Evolutionary conservation across 2,113 vertebrate genomes (phyloP).

Genomic region (Sus scrofa): T2T-Sscrofa CM000818.6:58073501-58074000

Average conservation of each 20-base stretch:
- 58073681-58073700: background rate
- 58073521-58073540: background rate
- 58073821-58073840: too few species aligned
- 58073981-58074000: rapidly evolving
- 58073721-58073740: background rate
- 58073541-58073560: background rate
- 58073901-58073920: background rate
- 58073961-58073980: too few species aligned
- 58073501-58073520: background rate
- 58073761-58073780: background rate
- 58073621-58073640: background rate
- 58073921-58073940: background rate
- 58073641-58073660: background rate
- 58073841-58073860: background rate
- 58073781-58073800: background rate
- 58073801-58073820: background rate
- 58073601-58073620: background rate
- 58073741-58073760: background rate
- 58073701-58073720: background rate
- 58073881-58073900: too few species aligned
- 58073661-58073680: background rate
- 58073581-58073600: background rate
- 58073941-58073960: background rate
- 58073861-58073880: background rate
- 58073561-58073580: background rate